Percentiles rank a stretch among this genome's conserved stretches.
Evolutionary conservation across 1,140 invertebrate genomes (phyloP).

Genomic region (Hypsibius dujardini): DNA sequence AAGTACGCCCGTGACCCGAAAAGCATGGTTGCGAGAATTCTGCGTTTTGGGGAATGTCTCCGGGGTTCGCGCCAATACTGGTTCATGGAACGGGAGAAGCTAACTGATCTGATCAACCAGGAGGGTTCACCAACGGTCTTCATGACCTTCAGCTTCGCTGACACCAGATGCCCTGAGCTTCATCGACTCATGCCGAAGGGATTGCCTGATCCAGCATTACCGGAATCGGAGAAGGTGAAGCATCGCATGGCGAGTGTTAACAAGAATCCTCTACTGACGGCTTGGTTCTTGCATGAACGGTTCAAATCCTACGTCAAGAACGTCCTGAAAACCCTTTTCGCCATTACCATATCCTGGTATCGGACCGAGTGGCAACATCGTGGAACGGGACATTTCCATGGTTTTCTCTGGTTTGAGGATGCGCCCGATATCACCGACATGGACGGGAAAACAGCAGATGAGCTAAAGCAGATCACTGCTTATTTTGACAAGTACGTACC

Average conservation of each 20-base stretch:
- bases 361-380: background rate
- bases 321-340: background rate
- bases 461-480: background rate
- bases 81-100: background rate
- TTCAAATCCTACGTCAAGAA: background rate
- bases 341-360: background rate
- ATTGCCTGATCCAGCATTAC: no score
- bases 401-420: slow-evolving; percentile 6
- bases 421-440: background rate
- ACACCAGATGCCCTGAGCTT: background rate
- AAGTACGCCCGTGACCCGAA: background rate
- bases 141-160: background rate
- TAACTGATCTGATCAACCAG: background rate
- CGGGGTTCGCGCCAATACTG: background rate
- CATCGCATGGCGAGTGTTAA: background rate
- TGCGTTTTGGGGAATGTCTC: background rate
- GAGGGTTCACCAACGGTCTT: background rate
- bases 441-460: background rate
- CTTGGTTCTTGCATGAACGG: slow-evolving; percentile 1
- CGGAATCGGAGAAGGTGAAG: no score
- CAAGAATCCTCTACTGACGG: background rate
- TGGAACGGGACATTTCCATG: background rate
- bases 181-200: no score
- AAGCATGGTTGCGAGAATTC: background rate
- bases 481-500: background rate